phyloP scores from a whole-genome alignment of 2,113 vertebrate genomes.

The Stercorarius parasiticus region DNA sequence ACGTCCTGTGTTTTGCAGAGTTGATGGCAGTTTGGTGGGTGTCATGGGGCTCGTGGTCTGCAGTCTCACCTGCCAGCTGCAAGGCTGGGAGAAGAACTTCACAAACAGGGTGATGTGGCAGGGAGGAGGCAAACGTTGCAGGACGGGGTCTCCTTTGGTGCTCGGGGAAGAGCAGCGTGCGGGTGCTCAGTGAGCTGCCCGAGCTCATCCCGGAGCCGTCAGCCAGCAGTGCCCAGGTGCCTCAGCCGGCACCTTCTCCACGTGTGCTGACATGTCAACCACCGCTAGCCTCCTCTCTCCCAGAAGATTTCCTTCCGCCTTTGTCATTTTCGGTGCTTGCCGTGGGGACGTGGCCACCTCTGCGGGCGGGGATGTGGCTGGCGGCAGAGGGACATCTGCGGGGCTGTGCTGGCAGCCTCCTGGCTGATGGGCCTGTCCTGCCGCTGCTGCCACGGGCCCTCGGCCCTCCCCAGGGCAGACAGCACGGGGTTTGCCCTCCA shows the following conservation, averaged over 20 bases:
- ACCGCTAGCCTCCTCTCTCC: fast-evolving
- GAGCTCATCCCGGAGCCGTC: neutral
- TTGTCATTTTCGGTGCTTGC: neutral
- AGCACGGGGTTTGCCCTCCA: neutral
- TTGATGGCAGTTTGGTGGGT: fast-evolving
- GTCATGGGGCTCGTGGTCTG: neutral
- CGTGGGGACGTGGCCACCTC: fast-evolving
- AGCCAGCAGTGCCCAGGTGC: neutral
- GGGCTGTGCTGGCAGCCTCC: neutral
- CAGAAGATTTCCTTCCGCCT: neutral
- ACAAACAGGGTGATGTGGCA: too few relatives aligned
- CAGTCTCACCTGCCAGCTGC: neutral
- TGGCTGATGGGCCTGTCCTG: fast-evolving
- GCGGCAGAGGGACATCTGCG: fast-evolving
- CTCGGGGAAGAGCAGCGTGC: fast-evolving
- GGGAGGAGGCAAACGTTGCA: neutral
- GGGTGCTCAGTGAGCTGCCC: fast-evolving
- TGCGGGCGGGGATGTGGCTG: neutral
- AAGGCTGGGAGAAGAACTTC: neutral
- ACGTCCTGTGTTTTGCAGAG: neutral
- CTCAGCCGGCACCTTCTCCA: fast-evolving
- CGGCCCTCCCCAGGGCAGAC: neutral
- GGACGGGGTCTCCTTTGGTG: fast-evolving
- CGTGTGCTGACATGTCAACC: neutral
- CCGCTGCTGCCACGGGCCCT: fast-evolving